Evolutionary conservation across 1,140 invertebrate species (phyloP), one percentile per base, ranked within the genome.

Genomic region (Drosophila kepulauana): DNA sequence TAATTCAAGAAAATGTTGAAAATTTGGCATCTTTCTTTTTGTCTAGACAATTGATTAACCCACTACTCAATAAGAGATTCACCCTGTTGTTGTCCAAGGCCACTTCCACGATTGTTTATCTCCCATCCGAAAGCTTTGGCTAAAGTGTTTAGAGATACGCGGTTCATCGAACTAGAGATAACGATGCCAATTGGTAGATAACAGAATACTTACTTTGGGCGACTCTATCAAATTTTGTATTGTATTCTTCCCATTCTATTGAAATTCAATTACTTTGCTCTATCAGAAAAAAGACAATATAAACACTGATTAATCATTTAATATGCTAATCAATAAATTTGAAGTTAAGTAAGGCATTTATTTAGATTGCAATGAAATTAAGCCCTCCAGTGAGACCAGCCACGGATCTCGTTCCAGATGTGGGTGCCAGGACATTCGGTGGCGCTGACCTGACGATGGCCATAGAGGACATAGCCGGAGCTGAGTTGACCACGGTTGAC

Each of bases 371-470:
- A 13, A 3, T 0, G 15, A 52, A 68, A 10, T 49, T 86, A 86
- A 25, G 64, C 81, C 20, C 67, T 75, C 86, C 82, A 96, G 78
- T 96, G 94, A 1, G 93, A 80, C 96, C 96, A 96, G 1, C 82
- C 94, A 52, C 94, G 91, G 13, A 97, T 95, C 59, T 95, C 94
- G 1, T 93, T 80, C 77, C 94, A 96, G 5, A 96, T 91, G 0
- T 93, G 91, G 7, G 95, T 92, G 2, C 96, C 96, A 0, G 96
- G 96, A 82, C 96, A 96, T 56, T 95, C 94, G 0, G 96, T 97
- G 1, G 93, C 91, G 15, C 94, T 85, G 0, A 95, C 94, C 93
- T 97, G 96, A 52, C 95, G 93, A 78, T 96, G 96, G 0, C 95
- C 96, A 1, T 96, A 80, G 2, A 97, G 91, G 45, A 93, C 94